Percentiles rank a stretch among this genome's conserved stretches.
These are phyloP conservation scores for Antechinus stuartii DNA, from an alignment of 2,113 vertebrate species.

Conservation along the genomic window DNA sequence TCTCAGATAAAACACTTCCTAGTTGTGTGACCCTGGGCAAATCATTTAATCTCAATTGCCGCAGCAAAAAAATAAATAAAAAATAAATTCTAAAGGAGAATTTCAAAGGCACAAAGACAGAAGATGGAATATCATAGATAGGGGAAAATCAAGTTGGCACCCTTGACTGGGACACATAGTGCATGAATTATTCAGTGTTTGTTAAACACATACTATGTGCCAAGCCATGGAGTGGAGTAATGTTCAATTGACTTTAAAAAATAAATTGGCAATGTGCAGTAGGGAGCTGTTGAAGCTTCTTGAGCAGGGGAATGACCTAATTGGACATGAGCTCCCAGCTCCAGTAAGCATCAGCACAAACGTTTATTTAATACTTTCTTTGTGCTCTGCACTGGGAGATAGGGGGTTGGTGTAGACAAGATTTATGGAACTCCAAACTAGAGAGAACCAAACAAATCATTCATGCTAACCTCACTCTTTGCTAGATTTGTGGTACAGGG, in stretches of 20 bases:
- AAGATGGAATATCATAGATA: background rate
- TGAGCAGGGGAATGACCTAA: background rate
- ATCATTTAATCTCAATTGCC: too few relatives aligned
- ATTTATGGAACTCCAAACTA: too few relatives aligned
- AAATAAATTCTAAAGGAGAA: background rate
- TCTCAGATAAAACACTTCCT: too few relatives aligned
- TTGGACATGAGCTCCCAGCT: background rate
- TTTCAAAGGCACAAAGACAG: background rate
- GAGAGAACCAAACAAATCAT: too few relatives aligned
- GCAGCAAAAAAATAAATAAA: too few relatives aligned
- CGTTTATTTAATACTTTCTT: background rate
- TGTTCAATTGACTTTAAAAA: background rate
- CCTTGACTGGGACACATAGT: background rate
- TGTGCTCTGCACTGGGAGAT: background rate
- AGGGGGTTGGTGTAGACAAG: too few relatives aligned
- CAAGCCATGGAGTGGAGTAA: background rate
- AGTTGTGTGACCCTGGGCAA: too few relatives aligned
- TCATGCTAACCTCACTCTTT: too few relatives aligned
- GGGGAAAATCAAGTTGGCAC: background rate
- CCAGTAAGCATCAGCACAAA: background rate
- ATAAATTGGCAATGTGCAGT: background rate
- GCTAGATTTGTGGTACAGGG: too few relatives aligned
- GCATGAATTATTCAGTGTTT: background rate
- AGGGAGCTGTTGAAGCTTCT: background rate
- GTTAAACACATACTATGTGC: background rate